Percentiles rank a stretch among this genome's conserved stretches.
Conservation (phyloP, 2,888 invertebrate genomes). For the Drosophila mayaguana region DNA sequence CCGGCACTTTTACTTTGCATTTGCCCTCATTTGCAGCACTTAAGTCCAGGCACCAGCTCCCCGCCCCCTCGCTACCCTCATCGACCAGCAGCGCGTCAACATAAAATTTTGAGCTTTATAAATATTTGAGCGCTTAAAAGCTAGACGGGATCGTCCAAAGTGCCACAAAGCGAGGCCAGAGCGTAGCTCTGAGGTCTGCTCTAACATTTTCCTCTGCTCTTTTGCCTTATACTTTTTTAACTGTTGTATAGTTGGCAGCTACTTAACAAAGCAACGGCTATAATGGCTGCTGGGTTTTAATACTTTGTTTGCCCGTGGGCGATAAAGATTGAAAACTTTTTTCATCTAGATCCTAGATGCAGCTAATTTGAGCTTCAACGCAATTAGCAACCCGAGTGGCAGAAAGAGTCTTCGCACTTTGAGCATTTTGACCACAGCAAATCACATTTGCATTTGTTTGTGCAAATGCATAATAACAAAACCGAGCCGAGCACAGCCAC, state of each 20-base stretch:
- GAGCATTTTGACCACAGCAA: conserved; percentile 62
- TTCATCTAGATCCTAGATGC: neutral
- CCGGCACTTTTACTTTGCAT: conserved; percentile 48
- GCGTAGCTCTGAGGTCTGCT: conserved; percentile 2
- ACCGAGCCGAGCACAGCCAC: conserved; percentile 25
- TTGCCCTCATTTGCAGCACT: conserved; percentile 66
- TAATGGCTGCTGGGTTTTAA: conserved; percentile 53
- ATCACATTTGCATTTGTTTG: conserved; percentile 57
- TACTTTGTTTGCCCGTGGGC: conserved; percentile 41
- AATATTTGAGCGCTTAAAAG: conserved; percentile 75
- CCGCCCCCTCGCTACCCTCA: conserved; percentile 18
- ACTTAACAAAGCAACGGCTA: conserved; percentile 45
- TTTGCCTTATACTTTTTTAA: conserved; percentile 23
- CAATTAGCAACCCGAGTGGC: conserved; percentile 50
- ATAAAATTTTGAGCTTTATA: conserved; percentile 67
- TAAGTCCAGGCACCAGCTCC: conserved; percentile 33
- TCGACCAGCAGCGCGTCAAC: conserved; percentile 54
- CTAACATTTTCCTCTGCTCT: conserved; percentile 36
- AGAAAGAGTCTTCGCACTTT: conserved; percentile 35
- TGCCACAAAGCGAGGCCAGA: conserved; percentile 20
- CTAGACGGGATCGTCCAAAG: conserved; percentile 38
- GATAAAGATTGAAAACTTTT: conserved; percentile 15
- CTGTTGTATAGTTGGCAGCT: conserved; percentile 23
- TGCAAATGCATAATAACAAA: conserved; percentile 32
- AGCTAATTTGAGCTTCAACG: conserved; percentile 48